phyloP scores from a whole-genome alignment of 2,888 invertebrate genomes.

The Syrista parreyssii region DNA sequence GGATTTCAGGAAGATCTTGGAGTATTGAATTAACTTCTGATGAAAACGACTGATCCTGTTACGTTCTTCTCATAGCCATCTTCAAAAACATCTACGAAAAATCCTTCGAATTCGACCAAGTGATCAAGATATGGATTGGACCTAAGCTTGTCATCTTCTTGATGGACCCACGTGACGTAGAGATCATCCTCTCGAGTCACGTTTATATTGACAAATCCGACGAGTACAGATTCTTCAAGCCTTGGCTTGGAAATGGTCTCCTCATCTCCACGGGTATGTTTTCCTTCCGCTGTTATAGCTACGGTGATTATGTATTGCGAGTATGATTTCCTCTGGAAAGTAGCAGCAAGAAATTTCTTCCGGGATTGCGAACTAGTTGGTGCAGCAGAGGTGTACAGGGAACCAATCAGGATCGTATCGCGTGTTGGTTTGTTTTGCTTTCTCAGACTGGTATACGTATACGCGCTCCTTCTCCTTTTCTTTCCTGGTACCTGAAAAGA shows the following conservation, averaged over 20 bases:
- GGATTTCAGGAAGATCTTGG: neutral
- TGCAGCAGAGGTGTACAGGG: neutral
- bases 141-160: constrained; percentile 80
- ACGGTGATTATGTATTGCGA: neutral
- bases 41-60: neutral
- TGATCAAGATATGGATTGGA: constrained; percentile 81
- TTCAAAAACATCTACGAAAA: constrained; percentile 73
- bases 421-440: neutral
- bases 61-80: constrained; percentile 70
- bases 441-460: neutral
- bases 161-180: constrained; percentile 81
- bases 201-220: constrained; percentile 84
- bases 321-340: neutral
- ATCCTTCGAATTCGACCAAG: constrained; percentile 70
- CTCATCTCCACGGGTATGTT: constrained; percentile 79
- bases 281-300: neutral
- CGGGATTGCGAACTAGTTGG: neutral
- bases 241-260: constrained; percentile 86
- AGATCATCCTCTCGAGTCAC: constrained; percentile 82
- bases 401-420: neutral
- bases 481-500: neutral
- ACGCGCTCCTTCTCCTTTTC: neutral
- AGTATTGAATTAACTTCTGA: neutral
- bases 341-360: neutral
- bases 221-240: constrained; percentile 84